Base-by-base conservation (phyloP, 2,113 vertebrate genomes). In the Pedionomus torquatus region DNA sequence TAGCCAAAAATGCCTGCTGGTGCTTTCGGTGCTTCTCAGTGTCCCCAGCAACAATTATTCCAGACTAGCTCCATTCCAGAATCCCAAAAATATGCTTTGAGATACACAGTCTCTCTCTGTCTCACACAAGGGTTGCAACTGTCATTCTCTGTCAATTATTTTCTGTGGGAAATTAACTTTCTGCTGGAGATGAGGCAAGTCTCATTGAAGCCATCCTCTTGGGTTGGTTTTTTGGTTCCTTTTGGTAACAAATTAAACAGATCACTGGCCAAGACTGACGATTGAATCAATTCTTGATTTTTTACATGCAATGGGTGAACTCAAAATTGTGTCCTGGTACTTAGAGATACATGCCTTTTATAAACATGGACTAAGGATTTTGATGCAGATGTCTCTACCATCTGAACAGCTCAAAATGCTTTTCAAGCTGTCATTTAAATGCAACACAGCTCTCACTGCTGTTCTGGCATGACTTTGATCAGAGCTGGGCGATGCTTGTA, bases 101-200 rank as follows among this genome's bases (percentile, higher is more conserved):
- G 94, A 94, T 89, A 83, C 35, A 83, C 70, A 92, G 33, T 28
- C 24, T 39, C 37, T 30, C 37, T 43, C 41, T 76, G 17, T 68
- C 52, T 31, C 87, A 43, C 49, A 69, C 51, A 79, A 72, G 91
- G 63, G 35, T 37, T 96, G 76, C 43, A 83, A 96, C 76, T 78
- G 80, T 16, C 80, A 65, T 65, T 92, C 88, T 81, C 83, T 65
- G 48, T 57, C 95, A 93, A 6, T 79, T 94, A 74, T 93, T 95
- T 94, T 89, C 90, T 84, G 88, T 84, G 72, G 95, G 86, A 94
- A 92, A 97, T 87, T 80, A 95, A 81, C 86, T 92, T 92, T 30
- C 90, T 97, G 83, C 77, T 71, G 76, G 95, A 94, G 92, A 79
- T 26, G 11, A 33, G 21, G 24, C 2, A 37, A 93, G 35, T 44